These are phyloP conservation scores for Murina feae DNA, from an alignment of 2,113 vertebrate genomes.

Conservation along the genomic window DNA sequence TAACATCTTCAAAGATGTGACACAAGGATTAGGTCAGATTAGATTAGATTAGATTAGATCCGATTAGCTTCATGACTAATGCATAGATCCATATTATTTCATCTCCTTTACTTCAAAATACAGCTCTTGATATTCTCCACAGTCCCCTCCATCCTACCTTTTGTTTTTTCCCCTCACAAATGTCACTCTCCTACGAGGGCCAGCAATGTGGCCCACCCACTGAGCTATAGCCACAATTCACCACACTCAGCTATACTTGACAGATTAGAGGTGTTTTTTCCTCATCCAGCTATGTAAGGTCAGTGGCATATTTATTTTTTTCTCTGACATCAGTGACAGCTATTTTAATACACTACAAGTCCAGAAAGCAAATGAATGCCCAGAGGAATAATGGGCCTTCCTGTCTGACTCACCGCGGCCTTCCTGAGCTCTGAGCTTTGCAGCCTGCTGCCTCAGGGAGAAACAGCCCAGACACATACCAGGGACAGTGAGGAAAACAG, in stretches of 20 bases:
- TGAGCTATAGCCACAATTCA: not conserved
- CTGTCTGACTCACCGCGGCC: not conserved
- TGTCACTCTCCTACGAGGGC: not conserved
- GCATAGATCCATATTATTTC: accelerated
- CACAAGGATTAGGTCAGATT: not conserved
- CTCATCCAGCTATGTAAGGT: constrained; percentile 16
- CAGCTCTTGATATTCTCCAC: not conserved
- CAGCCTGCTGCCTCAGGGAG: not conserved
- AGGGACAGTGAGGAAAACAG: not conserved
- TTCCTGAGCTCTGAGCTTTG: not conserved
- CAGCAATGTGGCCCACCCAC: not conserved
- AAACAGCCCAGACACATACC: not conserved
- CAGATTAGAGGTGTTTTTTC: constrained; percentile 26
- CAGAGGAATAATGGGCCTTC: not conserved
- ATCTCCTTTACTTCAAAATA: not conserved
- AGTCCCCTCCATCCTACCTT: not conserved
- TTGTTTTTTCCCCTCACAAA: not conserved
- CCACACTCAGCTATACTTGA: not conserved
- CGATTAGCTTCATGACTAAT: not conserved
- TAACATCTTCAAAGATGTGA: too few relatives aligned
- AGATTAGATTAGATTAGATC: too few relatives aligned
- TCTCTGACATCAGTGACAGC: constrained; percentile 17
- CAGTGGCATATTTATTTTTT: not conserved
- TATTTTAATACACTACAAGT: not conserved
- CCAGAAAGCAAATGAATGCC: not conserved